phyloP scores from a whole-genome alignment of 92 coral and sea anemone genomes.

The Heliopora coerulea region DNA sequence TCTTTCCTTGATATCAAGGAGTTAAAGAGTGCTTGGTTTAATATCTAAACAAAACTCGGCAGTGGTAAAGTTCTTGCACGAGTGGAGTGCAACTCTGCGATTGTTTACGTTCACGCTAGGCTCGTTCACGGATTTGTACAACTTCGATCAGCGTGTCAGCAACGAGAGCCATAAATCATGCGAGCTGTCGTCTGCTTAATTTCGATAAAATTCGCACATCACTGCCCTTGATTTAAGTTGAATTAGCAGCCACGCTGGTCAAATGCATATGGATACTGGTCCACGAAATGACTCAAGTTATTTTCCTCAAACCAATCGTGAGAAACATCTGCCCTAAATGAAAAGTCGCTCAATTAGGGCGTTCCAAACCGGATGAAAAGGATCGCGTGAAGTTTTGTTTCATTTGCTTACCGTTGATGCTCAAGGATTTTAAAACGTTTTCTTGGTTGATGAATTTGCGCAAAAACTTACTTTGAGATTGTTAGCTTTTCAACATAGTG shows the following conservation, averaged over 20 bases:
- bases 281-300: background rate
- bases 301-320: background rate
- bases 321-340: background rate
- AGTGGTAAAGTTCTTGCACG: too few species aligned
- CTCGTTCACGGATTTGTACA: background rate
- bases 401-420: background rate
- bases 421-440: background rate
- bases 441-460: background rate
- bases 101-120: background rate
- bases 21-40: background rate
- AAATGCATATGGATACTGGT: background rate
- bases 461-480: background rate
- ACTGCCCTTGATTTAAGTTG: background rate
- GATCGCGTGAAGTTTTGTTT: constrained; percentile 4
- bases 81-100: background rate
- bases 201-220: constrained; percentile 34
- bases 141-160: background rate
- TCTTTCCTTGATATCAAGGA: background rate
- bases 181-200: constrained; percentile 38
- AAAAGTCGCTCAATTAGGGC: background rate
- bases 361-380: constrained; percentile 35
- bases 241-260: background rate
- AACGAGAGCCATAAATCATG: constrained; percentile 39
- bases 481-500: background rate
- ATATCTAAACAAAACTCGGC: too few species aligned